A percentile compares a stretch with the other conserved stretches of the same genome.
Conservation (phyloP, 2,888 invertebrate species). For the Pyrrhia umbra region DNA sequence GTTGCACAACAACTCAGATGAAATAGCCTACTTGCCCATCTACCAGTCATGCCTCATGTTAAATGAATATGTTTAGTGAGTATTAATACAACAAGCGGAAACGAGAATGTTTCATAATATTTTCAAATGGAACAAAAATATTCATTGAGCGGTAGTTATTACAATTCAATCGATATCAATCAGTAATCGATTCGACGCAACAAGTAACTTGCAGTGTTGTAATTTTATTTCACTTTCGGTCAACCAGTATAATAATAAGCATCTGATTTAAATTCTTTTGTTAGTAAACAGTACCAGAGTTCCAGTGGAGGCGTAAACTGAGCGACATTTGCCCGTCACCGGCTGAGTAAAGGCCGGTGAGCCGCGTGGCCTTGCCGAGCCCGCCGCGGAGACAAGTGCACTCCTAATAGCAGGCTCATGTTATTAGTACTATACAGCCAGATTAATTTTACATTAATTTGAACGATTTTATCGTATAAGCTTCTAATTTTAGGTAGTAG, state of each 20-base stretch:
- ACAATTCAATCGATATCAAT: slow-evolving; percentile 44
- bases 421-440: slow-evolving; percentile 31
- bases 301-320: slow-evolving; percentile 55
- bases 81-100: slow-evolving; percentile 25
- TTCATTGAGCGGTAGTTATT: slow-evolving; percentile 29
- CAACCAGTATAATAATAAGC: slow-evolving; percentile 22
- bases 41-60: slow-evolving; percentile 14
- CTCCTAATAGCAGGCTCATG: slow-evolving; percentile 41
- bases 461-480: slow-evolving; percentile 28
- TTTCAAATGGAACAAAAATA: slow-evolving; percentile 46
- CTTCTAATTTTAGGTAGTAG: slow-evolving; percentile 28
- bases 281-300: slow-evolving; percentile 66
- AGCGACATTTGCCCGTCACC: slow-evolving; percentile 84
- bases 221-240: slow-evolving; percentile 35
- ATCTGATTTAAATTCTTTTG: slow-evolving; percentile 59
- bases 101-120: slow-evolving; percentile 40
- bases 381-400: slow-evolving; percentile 80
- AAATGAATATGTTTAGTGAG: slow-evolving; percentile 18
- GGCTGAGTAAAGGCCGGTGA: slow-evolving; percentile 74
- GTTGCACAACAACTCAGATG: slow-evolving; percentile 64
- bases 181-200: slow-evolving; percentile 45
- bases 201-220: slow-evolving; percentile 38
- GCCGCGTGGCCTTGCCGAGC: slow-evolving; percentile 77
- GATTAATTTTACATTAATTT: slow-evolving; percentile 46
- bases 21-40: slow-evolving; percentile 34